phyloP scores from a whole-genome alignment of 2,113 vertebrate genomes.

The Sinosuthora webbiana region DNA sequence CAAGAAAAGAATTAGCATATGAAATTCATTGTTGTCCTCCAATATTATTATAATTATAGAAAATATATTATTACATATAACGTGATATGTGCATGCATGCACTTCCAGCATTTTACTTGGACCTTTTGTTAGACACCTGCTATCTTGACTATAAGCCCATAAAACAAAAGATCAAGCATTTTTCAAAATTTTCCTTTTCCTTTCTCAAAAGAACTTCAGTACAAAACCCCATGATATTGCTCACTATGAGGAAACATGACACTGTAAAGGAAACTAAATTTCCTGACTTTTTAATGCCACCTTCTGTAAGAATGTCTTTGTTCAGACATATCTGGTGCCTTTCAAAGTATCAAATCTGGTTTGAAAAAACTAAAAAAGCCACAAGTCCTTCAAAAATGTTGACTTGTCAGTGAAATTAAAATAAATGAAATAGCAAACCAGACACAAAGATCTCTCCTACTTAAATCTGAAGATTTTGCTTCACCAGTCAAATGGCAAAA shows the following conservation, averaged over 20 bases:
- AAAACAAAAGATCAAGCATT: neutral
- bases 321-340: neutral
- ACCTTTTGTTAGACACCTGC: neutral
- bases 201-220: neutral
- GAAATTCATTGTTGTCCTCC: neutral
- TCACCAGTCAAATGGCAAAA: neutral
- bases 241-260: neutral
- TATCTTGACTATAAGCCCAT: neutral
- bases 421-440: neutral
- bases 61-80: neutral
- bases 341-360: neutral
- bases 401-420: neutral
- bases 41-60: neutral
- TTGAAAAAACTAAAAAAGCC: neutral
- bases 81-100: neutral
- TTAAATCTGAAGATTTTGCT: neutral
- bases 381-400: neutral
- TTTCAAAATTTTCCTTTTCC: neutral
- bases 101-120: neutral
- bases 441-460: neutral
- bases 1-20: neutral
- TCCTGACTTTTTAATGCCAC: neutral
- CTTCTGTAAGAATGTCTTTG: neutral
- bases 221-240: neutral
- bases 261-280: neutral